These are phyloP conservation scores for Eudyptes chrysolophus DNA, from an alignment of 2,113 vertebrate genomes.

Conservation along the genomic window DNA sequence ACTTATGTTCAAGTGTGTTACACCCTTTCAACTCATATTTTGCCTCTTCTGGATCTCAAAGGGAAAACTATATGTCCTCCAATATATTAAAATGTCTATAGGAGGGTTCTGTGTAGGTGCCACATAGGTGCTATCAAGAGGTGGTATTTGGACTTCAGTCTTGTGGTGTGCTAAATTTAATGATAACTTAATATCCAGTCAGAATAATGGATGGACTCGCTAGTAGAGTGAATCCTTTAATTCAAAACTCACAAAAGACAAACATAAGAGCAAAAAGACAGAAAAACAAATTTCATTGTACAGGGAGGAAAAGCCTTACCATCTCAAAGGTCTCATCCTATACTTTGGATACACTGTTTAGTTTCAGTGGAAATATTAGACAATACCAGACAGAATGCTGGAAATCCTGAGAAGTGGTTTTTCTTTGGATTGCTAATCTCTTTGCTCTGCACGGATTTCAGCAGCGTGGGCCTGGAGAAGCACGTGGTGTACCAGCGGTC, in stretches of 20 bases:
- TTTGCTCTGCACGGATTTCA: accelerated
- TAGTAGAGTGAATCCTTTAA: not conserved
- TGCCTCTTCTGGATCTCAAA: not conserved
- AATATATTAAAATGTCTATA: not conserved
- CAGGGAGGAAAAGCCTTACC: not conserved
- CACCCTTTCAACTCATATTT: not conserved
- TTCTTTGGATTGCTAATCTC: not conserved
- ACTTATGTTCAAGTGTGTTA: not conserved
- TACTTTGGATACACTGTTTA: not conserved
- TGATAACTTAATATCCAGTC: not conserved
- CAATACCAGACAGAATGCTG: not conserved
- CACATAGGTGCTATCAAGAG: not conserved
- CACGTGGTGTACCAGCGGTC: accelerated
- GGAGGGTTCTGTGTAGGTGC: not conserved
- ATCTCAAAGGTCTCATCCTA: not conserved
- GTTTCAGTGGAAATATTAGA: not conserved
- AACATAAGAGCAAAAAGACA: not conserved
- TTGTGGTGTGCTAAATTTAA: not conserved
- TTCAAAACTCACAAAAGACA: not conserved
- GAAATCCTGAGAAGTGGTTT: not conserved
- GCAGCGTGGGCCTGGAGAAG: accelerated
- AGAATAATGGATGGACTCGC: accelerated
- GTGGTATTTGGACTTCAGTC: not conserved
- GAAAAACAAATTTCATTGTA: not conserved
- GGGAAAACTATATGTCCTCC: not conserved